Conservation (phyloP, 1,140 invertebrate species). For the Leptinotarsa lineolata region DNA sequence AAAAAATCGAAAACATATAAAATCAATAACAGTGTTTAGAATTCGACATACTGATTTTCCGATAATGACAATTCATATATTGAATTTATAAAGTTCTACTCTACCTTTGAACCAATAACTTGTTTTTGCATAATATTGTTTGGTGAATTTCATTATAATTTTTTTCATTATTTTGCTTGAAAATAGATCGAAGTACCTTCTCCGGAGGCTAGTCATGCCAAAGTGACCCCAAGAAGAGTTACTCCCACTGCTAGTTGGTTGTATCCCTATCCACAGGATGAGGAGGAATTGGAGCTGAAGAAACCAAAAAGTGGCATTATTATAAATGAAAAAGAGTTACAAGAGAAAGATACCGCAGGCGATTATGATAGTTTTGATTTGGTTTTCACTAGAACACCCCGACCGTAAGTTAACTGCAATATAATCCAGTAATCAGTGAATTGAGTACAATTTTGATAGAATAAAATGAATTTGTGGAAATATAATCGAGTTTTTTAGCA, state of each 20-base stretch:
- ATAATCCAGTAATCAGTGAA: too few species aligned
- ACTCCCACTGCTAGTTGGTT: conserved; percentile 41
- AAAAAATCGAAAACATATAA: too few species aligned
- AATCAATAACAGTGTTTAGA: too few species aligned
- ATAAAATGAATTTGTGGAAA: too few species aligned
- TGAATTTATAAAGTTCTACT: too few species aligned
- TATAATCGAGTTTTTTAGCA: too few species aligned
- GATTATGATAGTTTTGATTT: conserved; percentile 47
- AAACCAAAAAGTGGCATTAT: conserved; percentile 51
- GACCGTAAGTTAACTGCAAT: conserved; percentile 27
- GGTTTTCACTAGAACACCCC: conserved; percentile 38
- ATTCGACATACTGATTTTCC: too few species aligned
- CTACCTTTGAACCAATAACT: too few species aligned
- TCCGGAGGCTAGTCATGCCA: conserved; percentile 45
- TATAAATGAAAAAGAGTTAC: conserved; percentile 42
- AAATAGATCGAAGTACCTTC: conserved; percentile 44
- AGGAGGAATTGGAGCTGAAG: conserved; percentile 35
- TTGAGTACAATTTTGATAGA: too few species aligned
- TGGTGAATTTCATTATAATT: background rate
- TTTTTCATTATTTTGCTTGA: background rate
- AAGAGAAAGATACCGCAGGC: conserved; percentile 12
- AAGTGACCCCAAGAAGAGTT: conserved; percentile 45
- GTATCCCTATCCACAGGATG: conserved; percentile 39
- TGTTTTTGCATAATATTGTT: too few species aligned
- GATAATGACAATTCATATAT: too few species aligned